These are phyloP conservation scores for Lasiurus borealis DNA, from an alignment of 2,113 vertebrate genomes.

Conservation along the genomic window DNA sequence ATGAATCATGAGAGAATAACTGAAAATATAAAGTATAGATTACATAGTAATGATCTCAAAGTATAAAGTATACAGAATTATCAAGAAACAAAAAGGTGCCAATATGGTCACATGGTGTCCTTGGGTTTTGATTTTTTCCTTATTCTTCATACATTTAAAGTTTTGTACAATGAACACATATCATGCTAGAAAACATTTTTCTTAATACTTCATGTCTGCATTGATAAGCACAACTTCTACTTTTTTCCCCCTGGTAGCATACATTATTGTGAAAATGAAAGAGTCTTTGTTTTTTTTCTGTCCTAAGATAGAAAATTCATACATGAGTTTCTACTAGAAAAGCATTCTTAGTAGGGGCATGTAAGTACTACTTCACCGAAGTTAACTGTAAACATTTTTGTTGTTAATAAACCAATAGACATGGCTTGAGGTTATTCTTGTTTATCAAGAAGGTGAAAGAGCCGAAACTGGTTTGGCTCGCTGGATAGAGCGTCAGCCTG, in stretches of 20 bases:
- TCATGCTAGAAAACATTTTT: neutral
- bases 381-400: neutral
- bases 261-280: neutral
- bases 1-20: neutral
- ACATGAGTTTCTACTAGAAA: neutral
- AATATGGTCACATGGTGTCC: neutral
- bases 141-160: neutral
- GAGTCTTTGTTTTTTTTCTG: neutral
- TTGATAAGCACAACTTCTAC: neutral
- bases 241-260: neutral
- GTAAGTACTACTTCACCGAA: neutral
- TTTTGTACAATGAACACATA: neutral
- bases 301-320: neutral
- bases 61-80: neutral
- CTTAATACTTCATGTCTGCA: neutral
- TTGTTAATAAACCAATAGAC: neutral
- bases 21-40: neutral
- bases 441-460: neutral
- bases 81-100: neutral
- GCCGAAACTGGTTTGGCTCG: too few relatives aligned
- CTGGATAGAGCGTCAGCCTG: too few relatives aligned
- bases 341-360: neutral
- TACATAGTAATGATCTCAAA: neutral
- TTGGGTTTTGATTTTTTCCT: neutral
- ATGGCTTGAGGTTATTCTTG: neutral